Base-by-base conservation (phyloP, 2,888 invertebrate species). In the Chalcis sispes region DNA sequence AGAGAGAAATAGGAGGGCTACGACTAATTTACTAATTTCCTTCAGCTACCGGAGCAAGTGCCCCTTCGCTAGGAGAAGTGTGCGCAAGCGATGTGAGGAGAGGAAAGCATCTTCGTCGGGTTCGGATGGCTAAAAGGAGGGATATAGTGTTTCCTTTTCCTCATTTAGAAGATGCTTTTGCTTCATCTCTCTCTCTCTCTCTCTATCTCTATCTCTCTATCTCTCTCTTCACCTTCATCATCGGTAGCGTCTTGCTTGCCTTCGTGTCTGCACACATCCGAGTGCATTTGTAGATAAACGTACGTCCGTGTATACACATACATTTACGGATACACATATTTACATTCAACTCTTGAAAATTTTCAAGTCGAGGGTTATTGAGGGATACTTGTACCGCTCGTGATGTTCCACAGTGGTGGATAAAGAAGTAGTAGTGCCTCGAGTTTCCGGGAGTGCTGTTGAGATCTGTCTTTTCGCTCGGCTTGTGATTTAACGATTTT, bases 1-100 rank as follows among this genome's bases (percentile, higher is more conserved):
- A 36, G 62, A 27, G 27, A 8, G 1, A 18, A 36, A 20, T 46
- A 40, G 29, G n/a, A 10, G 32, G 58, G 61, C 67, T 48, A 61
- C 58, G 78, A 72, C 72, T 75, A 75, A 78, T 78, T 78, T 75
- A 75, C 78, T 75, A 75, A 78, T 78, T 78, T 78, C 67, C 75
- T 72, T 72, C 69, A 75, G 75, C 72, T 66, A 75, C 75, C 72
- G 72, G 72, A 75, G 72, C 52, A 66, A 66, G 65, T 54, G 61
- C 71, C 27, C 48, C 54, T 65, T 58, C 13, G 13, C 32, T 32
- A n/a, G 48, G 61, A 59, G 52, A 18, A 50, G 54, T 56, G 42
- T 58, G 29, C 13, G 23, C 54, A 13, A 25, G 56, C 27, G n/a
- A 54, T 29, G 46, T 7, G 20, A 25, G 50, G 27, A n/a, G n/a